These are phyloP conservation scores for Lithophane semibrunnea DNA, from an alignment of 2,888 invertebrate species.

Conservation along the genomic window DNA sequence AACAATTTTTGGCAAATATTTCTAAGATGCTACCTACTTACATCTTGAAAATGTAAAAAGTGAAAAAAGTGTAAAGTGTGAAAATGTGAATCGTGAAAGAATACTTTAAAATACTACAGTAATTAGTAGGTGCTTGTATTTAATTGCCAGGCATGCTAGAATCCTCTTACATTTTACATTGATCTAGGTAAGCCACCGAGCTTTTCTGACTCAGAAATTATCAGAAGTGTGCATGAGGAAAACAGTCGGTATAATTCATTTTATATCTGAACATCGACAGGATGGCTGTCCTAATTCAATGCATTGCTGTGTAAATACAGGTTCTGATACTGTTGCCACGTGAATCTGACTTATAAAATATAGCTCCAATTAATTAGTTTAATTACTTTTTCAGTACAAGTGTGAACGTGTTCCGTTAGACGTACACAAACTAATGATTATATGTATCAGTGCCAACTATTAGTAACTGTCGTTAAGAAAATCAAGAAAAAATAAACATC, in stretches of 20 bases:
- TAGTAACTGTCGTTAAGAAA: conserved; percentile 33
- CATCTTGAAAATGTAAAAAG: background rate
- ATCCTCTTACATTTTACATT: conserved; percentile 4
- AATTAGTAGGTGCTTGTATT: no score
- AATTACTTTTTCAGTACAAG: conserved; percentile 35
- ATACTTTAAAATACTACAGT: background rate
- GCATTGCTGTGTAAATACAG: background rate
- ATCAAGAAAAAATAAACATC: conserved; percentile 32
- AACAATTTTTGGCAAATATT: background rate
- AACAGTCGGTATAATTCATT: background rate
- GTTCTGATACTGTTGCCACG: conserved; percentile 8
- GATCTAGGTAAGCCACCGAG: background rate
- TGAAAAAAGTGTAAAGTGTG: background rate
- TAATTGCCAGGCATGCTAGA: background rate
- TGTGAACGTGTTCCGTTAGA: conserved; percentile 32
- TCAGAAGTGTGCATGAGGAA: conserved; percentile 2
- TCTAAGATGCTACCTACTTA: background rate
- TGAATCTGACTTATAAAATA: conserved; percentile 30
- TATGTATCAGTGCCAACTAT: conserved; percentile 40
- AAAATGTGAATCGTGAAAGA: background rate
- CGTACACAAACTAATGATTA: conserved; percentile 33
- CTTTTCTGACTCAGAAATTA: background rate
- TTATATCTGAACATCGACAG: background rate
- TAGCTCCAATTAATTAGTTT: conserved; percentile 41
- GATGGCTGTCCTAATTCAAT: background rate